phyloP scores from a whole-genome alignment of 2,797 vertebrate species.

The Poecilia picta region DNA sequence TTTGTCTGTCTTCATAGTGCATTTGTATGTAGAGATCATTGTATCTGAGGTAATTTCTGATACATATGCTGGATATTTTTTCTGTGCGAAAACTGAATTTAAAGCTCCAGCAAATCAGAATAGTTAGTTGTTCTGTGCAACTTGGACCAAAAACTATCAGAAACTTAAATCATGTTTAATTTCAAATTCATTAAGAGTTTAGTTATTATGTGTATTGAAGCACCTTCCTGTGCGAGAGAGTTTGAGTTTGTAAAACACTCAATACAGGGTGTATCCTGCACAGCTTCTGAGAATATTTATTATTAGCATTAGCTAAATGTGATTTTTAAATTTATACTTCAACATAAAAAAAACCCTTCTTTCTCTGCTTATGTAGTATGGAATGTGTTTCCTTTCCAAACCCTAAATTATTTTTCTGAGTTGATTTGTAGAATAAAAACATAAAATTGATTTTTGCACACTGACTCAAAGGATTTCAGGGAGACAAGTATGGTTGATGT shows the following conservation, averaged over 20 bases:
- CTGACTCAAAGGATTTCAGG: background rate
- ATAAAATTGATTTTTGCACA: background rate
- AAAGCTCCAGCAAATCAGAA: background rate
- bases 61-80: background rate
- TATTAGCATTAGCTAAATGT: background rate
- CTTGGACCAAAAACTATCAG: background rate
- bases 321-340: background rate
- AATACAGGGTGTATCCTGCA: background rate
- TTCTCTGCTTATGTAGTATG: background rate
- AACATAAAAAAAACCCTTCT: background rate
- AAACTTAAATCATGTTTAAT: background rate
- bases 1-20: background rate
- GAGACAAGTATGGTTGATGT: background rate
- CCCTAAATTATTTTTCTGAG: background rate
- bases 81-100: background rate
- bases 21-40: background rate
- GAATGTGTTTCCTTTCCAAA: background rate
- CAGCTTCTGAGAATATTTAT: background rate
- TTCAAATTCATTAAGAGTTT: background rate
- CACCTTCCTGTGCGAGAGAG: background rate
- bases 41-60: background rate
- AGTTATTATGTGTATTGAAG: background rate
- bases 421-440: background rate
- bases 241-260: background rate
- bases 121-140: background rate